A percentile compares a stretch with the other conserved stretches of the same genome.
phyloP scores from a whole-genome alignment of 2,797 vertebrate genomes.

The Meriones psammophilus region DNA sequence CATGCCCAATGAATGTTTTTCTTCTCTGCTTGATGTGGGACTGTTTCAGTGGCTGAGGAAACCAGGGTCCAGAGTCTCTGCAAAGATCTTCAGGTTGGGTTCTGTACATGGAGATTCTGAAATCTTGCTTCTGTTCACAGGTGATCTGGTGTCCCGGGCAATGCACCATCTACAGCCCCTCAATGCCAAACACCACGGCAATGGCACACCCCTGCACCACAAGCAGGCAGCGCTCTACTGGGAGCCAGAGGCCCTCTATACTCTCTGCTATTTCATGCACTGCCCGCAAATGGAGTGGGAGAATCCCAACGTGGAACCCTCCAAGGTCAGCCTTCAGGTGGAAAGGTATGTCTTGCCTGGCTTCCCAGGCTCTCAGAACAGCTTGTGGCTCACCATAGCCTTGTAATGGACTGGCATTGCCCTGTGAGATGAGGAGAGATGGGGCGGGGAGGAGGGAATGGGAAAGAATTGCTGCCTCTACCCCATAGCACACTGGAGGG shows the following conservation, averaged over 20 bases:
- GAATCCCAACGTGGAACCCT: slow-evolving; percentile 97
- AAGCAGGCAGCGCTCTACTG: slow-evolving; percentile 94
- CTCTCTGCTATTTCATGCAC: slow-evolving; percentile 99
- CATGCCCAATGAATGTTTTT: too few relatives aligned
- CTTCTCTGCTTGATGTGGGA: background rate
- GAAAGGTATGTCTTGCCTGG: slow-evolving; percentile 92
- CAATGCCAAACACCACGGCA: slow-evolving; percentile 94
- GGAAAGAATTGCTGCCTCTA: background rate
- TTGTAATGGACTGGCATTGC: slow-evolving; percentile 70
- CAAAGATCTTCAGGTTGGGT: background rate
- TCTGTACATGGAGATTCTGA: slow-evolving; percentile 43
- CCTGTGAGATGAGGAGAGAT: background rate
- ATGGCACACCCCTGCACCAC: slow-evolving; percentile 95
- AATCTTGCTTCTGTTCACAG: slow-evolving; percentile 87
- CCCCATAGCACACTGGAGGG: background rate
- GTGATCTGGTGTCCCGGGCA: slow-evolving; percentile 96
- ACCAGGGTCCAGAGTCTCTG: background rate
- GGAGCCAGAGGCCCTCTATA: slow-evolving; percentile 97
- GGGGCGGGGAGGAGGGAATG: background rate
- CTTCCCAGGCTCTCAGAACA: background rate
- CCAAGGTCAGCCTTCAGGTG: slow-evolving; percentile 95
- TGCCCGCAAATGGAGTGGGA: slow-evolving; percentile 99
- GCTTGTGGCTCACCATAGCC: slow-evolving; percentile 45
- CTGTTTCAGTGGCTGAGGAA: background rate
- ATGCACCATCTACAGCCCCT: slow-evolving; percentile 98